These are phyloP conservation scores for Lycorma delicatula DNA, from an alignment of 1,140 invertebrate genomes.

Conservation along the genomic window DNA sequence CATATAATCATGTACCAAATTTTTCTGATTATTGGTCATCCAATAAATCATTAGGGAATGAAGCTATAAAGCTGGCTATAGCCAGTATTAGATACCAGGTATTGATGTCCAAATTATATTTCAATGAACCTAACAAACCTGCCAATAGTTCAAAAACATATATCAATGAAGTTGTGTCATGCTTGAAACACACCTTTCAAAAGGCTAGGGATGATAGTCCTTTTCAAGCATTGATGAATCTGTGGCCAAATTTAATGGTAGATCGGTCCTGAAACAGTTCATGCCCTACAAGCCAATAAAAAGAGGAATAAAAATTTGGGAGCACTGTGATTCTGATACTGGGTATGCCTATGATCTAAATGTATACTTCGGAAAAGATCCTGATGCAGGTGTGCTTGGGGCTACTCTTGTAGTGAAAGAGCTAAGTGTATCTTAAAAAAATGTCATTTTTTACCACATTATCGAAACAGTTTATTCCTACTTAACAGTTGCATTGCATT, in stretches of 20 bases:
- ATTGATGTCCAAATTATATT: slow-evolving; percentile 29
- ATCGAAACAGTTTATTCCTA: too few relatives aligned
- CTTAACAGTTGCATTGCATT: too few relatives aligned
- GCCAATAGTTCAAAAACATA: slow-evolving; percentile 21
- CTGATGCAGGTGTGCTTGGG: too few relatives aligned
- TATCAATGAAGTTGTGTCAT: slow-evolving; percentile 22
- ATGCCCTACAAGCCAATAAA: slow-evolving; percentile 33
- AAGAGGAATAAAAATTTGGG: slow-evolving; percentile 35
- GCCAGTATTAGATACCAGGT: slow-evolving; percentile 20
- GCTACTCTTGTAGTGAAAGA: too few relatives aligned
- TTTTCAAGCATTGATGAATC: slow-evolving; percentile 22
- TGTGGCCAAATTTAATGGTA: slow-evolving; percentile 28
- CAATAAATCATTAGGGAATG: slow-evolving; percentile 27
- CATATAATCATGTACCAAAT: slow-evolving; percentile 9
- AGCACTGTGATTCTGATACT: slow-evolving; percentile 25
- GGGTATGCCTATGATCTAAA: slow-evolving; percentile 30
- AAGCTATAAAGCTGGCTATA: slow-evolving; percentile 23
- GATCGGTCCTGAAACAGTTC: slow-evolving; percentile 24
- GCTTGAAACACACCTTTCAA: slow-evolving; percentile 22
- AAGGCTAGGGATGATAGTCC: slow-evolving; percentile 7
- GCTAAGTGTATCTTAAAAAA: too few relatives aligned
- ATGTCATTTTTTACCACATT: too few relatives aligned
- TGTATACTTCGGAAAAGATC: slow-evolving; percentile 27
- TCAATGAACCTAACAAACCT: slow-evolving; percentile 23
- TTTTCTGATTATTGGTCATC: slow-evolving; percentile 20